These are phyloP conservation scores for Desmodus rotundus DNA, from an alignment of 2,113 vertebrate genomes.

Conservation along the genomic window DNA sequence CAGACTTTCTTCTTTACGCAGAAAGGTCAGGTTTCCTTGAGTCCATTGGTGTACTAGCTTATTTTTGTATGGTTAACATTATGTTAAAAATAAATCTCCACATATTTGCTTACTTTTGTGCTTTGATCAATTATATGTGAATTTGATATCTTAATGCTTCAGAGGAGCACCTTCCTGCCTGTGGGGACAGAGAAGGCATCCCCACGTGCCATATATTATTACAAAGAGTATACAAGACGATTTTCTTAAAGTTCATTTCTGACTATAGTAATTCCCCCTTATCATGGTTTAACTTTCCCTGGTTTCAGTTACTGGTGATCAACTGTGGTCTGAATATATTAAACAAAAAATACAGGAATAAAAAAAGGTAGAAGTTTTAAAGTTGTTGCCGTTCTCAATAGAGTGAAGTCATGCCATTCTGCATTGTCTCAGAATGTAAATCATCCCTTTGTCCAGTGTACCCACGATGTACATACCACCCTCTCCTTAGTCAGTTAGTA, in stretches of 20 bases:
- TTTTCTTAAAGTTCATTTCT: not conserved
- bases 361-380: not conserved
- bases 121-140: not conserved
- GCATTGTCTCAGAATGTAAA: not conserved
- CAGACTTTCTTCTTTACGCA: not conserved
- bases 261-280: not conserved
- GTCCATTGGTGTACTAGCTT: not conserved
- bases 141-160: not conserved
- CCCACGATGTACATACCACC: not conserved
- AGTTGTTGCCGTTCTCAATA: not conserved
- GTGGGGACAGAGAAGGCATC: accelerated
- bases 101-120: not conserved
- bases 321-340: not conserved
- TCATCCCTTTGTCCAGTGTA: not conserved
- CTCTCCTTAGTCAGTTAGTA: not conserved
- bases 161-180: not conserved
- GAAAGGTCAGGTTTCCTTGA: not conserved
- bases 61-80: not conserved
- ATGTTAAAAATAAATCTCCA: not conserved
- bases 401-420: not conserved
- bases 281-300: not conserved
- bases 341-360: not conserved
- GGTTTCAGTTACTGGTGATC: not conserved
- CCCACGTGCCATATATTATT: not conserved
- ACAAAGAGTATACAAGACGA: not conserved